Conservation (phyloP, 1,140 invertebrate genomes). For the Eufriesea mexicana region DNA sequence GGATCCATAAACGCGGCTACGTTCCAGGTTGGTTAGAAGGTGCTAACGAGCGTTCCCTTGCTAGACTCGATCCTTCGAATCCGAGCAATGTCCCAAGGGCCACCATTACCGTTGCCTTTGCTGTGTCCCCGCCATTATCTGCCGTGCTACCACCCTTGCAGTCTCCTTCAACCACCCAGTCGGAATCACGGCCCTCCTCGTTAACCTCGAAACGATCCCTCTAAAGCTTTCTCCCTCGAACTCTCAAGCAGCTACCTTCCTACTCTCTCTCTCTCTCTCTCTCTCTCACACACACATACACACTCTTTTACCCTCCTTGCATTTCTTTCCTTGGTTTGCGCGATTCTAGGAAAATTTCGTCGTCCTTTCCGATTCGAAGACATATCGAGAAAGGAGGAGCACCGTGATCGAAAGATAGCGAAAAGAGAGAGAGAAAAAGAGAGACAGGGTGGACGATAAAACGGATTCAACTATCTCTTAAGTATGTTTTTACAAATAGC, state of each 20-base stretch:
- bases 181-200: slow-evolving; percentile 69
- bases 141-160: slow-evolving; percentile 56
- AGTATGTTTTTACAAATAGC: slow-evolving; percentile 46
- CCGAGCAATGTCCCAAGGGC: slow-evolving; percentile 71
- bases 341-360: not conserved
- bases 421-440: not conserved
- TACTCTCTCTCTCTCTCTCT: slow-evolving; percentile 2
- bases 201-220: slow-evolving; percentile 70
- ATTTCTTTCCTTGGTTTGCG: not conserved
- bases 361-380: not conserved
- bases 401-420: not conserved
- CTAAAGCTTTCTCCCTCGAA: slow-evolving; percentile 21
- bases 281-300: too few species aligned
- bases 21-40: slow-evolving; percentile 71
- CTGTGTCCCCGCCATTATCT: slow-evolving; percentile 70
- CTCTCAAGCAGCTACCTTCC: too few species aligned
- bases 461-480: slow-evolving; percentile 23
- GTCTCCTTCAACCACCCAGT: slow-evolving; percentile 49
- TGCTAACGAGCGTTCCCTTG: slow-evolving; percentile 77
- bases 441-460: too few species aligned
- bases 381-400: not conserved
- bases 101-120: slow-evolving; percentile 73
- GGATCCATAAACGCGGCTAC: slow-evolving; percentile 68
- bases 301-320: not conserved
- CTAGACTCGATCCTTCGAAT: slow-evolving; percentile 60